These are phyloP conservation scores for Pheucticus melanocephalus DNA, from an alignment of 2,113 vertebrate species.

Conservation along the genomic window DNA sequence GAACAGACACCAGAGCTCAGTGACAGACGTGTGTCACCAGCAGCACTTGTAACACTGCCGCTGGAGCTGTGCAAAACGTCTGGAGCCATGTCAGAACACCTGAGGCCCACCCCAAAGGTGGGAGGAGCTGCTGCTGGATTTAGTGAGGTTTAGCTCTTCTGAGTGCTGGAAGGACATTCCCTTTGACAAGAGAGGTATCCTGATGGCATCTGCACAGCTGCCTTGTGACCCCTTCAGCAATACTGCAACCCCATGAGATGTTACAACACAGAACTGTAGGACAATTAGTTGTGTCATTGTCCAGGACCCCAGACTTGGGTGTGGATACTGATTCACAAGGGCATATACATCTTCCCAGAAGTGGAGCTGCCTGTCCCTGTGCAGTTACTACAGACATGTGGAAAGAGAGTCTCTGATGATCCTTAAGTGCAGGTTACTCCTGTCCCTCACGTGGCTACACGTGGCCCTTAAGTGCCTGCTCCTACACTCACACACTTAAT, in stretches of 20 bases:
- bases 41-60: not conserved
- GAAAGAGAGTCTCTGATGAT: not conserved
- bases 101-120: not conserved
- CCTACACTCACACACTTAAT: not conserved
- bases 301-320: not conserved
- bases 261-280: not conserved
- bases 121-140: not conserved
- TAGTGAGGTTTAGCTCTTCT: not conserved
- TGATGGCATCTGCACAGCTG: not conserved
- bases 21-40: not conserved
- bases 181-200: not conserved
- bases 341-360: not conserved
- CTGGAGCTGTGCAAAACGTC: not conserved
- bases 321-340: slow-evolving; percentile 11
- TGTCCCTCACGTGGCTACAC: not conserved
- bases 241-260: not conserved
- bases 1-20: not conserved
- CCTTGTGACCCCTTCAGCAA: not conserved
- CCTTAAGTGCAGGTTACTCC: not conserved
- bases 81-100: not conserved
- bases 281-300: slow-evolving; percentile 5
- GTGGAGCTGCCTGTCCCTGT: not conserved
- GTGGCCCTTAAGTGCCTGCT: not conserved
- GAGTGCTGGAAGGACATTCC: not conserved
- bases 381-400: not conserved